Conservation (phyloP, 2,797 vertebrate species). For the Buceros bicornis region DNA sequence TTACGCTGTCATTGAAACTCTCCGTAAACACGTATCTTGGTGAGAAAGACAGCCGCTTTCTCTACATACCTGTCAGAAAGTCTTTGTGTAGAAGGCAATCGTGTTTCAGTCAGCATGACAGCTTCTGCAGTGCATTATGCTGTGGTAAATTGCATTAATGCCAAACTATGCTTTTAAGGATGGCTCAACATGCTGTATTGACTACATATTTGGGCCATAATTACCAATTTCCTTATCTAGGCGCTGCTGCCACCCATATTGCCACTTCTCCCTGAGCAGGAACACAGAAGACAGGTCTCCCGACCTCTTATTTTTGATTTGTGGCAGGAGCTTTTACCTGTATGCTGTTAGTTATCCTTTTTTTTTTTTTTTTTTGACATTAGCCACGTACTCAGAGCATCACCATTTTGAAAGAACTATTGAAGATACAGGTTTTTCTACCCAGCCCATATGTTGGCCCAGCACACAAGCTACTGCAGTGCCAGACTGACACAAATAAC, state of each 20-base stretch:
- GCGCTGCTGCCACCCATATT: neutral
- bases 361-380: neutral
- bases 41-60: neutral
- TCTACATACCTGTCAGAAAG: neutral
- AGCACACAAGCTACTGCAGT: neutral
- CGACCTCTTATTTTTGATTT: neutral
- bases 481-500: neutral
- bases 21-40: neutral
- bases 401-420: neutral
- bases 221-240: neutral
- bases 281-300: neutral
- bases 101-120: neutral
- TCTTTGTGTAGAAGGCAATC: neutral
- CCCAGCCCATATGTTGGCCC: accelerated
- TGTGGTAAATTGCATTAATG: neutral
- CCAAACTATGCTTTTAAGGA: neutral
- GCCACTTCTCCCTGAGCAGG: neutral
- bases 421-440: neutral
- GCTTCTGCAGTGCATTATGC: neutral
- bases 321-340: neutral
- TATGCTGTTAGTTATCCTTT: neutral
- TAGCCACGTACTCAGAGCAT: neutral
- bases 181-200: neutral
- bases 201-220: neutral
- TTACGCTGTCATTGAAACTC: neutral